Percentiles rank a stretch among this genome's conserved stretches.
These are phyloP conservation scores for Eucera pruinosa DNA, from an alignment of 2,888 invertebrate genomes.

Conservation along the genomic window DNA sequence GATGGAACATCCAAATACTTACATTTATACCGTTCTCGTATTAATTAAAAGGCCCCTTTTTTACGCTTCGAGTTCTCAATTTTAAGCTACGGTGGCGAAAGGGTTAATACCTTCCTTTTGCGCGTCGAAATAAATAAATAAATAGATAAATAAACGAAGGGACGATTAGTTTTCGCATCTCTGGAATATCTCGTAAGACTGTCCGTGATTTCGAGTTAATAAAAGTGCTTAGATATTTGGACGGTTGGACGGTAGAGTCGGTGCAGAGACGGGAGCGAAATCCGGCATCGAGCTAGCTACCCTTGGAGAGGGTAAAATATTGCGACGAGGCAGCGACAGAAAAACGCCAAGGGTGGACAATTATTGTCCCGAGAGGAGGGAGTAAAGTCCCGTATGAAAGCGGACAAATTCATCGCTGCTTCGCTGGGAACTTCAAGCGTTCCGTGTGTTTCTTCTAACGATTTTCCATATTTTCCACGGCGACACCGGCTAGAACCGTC, in stretches of 20 bases:
- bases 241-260: conserved; percentile 67
- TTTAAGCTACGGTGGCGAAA: no score
- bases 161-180: no score
- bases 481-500: conserved; percentile 33
- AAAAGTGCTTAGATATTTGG: conserved; percentile 70
- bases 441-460: conserved; percentile 67
- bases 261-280: conserved; percentile 33
- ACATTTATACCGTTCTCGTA: no score
- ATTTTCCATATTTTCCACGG: conserved; percentile 68
- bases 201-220: no score
- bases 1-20: no score
- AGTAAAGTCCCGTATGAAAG: conserved; percentile 24
- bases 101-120: no score
- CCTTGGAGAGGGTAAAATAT: conserved; percentile 63
- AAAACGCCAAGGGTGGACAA: conserved; percentile 59
- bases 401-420: conserved; percentile 62
- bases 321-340: conserved; percentile 62
- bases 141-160: no score
- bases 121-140: no score
- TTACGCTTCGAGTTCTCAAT: no score
- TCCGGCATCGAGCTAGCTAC: conserved; percentile 30
- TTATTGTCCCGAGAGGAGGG: conserved; percentile 47
- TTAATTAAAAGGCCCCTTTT: no score
- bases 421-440: conserved; percentile 39
- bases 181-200: no score